These are phyloP conservation scores for Pangasius djambal DNA, from an alignment of 2,797 vertebrate genomes.

Conservation along the genomic window DNA sequence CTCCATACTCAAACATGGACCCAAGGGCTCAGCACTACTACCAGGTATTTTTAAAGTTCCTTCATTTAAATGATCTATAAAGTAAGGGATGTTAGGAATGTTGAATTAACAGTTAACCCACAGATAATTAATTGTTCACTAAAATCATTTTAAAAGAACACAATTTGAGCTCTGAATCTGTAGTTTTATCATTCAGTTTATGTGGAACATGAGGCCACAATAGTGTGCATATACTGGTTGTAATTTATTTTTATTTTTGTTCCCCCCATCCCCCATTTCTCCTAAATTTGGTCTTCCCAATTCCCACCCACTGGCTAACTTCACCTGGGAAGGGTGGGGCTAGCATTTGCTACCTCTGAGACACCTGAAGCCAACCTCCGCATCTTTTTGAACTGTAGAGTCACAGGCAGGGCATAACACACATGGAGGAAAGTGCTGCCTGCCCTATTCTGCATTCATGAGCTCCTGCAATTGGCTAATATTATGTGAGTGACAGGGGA, in stretches of 20 bases:
- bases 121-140: not conserved
- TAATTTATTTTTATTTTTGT: not conserved
- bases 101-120: not conserved
- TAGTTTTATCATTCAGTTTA: not conserved
- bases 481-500: not conserved
- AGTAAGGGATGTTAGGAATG: not conserved
- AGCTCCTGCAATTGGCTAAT: not conserved
- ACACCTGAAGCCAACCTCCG: not conserved
- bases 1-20: slow-evolving; percentile 78
- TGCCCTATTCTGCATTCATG: not conserved
- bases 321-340: not conserved
- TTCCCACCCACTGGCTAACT: not conserved
- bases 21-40: slow-evolving; percentile 85
- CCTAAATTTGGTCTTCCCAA: not conserved
- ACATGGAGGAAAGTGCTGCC: not conserved
- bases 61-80: not conserved
- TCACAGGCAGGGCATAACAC: not conserved
- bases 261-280: not conserved
- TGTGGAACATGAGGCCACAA: not conserved
- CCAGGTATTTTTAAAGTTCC: slow-evolving; percentile 74
- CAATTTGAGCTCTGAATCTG: not conserved
- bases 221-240: not conserved
- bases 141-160: not conserved
- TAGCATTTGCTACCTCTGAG: not conserved
- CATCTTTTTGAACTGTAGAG: not conserved